Evolutionary conservation across 2,888 invertebrate species (phyloP).

Genomic region (Phyto melanocephala): DNA sequence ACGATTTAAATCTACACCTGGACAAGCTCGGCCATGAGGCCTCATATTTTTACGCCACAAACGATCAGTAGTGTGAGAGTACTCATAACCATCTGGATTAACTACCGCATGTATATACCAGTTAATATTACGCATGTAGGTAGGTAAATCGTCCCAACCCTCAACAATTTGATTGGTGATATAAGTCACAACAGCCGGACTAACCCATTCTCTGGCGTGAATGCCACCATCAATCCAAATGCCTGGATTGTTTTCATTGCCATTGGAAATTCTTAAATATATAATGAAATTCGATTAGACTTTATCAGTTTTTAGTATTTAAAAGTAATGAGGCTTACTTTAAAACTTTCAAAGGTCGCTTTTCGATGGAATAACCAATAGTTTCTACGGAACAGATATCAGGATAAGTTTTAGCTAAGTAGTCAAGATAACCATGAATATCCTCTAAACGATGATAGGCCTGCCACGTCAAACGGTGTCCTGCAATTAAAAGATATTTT

Average conservation of each 20-base stretch:
- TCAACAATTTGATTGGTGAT: slow-evolving; percentile 85
- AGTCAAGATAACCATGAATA: slow-evolving; percentile 86
- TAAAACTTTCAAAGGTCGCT: slow-evolving; percentile 85
- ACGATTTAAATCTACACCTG: slow-evolving; percentile 90
- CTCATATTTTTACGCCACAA: slow-evolving; percentile 89
- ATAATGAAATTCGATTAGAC: neutral
- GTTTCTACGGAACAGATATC: slow-evolving; percentile 85
- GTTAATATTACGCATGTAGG: slow-evolving; percentile 87
- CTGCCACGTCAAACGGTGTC: slow-evolving; percentile 85
- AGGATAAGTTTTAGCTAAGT: slow-evolving; percentile 85
- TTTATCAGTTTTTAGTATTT: neutral
- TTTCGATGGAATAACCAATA: slow-evolving; percentile 88
- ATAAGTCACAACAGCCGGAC: slow-evolving; percentile 88
- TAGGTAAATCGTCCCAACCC: slow-evolving; percentile 83
- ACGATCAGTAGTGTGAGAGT: slow-evolving; percentile 88
- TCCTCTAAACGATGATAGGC: slow-evolving; percentile 86
- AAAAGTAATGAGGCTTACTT: slow-evolving; percentile 71
- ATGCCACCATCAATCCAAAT: slow-evolving; percentile 90
- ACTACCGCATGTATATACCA: slow-evolving; percentile 88
- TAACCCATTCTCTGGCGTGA: slow-evolving; percentile 95
- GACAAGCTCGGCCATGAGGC: slow-evolving; percentile 82
- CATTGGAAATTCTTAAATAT: slow-evolving; percentile 83
- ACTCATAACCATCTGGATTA: slow-evolving; percentile 94
- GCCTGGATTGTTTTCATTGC: slow-evolving; percentile 81
- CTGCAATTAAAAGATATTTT: slow-evolving; percentile 66